Percentiles rank a stretch among this genome's conserved stretches.
These are phyloP conservation scores for Drosophila tsacasi DNA, from an alignment of 1,140 invertebrate genomes.

Conservation along the genomic window DNA sequence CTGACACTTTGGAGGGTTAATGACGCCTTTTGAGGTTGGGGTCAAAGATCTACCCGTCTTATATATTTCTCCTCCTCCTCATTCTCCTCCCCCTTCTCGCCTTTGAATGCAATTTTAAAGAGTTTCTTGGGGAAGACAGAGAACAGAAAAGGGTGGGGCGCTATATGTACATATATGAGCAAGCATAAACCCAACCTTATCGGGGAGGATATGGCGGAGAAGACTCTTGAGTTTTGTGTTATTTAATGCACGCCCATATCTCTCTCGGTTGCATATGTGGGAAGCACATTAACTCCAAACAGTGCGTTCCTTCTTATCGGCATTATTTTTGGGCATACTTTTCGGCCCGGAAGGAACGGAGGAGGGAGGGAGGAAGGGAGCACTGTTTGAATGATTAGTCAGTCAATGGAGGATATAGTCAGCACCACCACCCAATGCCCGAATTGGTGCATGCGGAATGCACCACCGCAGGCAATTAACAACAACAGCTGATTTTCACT, in stretches of 20 bases:
- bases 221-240: conserved; percentile 28
- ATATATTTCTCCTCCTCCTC: background rate
- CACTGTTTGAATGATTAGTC: conserved; percentile 7
- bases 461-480: conserved; percentile 21
- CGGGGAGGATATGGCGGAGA: conserved; percentile 11
- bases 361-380: background rate
- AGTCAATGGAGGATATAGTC: conserved; percentile 2
- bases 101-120: conserved; percentile 38
- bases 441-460: conserved; percentile 5
- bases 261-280: conserved; percentile 22
- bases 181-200: conserved; percentile 24
- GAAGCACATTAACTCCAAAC: conserved; percentile 26
- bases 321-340: conserved; percentile 19
- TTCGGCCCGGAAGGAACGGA: background rate
- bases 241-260: conserved; percentile 30
- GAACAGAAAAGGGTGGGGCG: conserved; percentile 18
- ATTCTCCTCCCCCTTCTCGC: background rate
- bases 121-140: conserved; percentile 14
- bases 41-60: conserved; percentile 14
- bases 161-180: background rate
- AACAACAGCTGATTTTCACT: conserved; percentile 38
- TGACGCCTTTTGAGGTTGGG: conserved; percentile 19
- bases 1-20: conserved; percentile 24
- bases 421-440: too few species aligned
- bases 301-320: conserved; percentile 22